These are phyloP conservation scores for Tenebrio molitor DNA, from an alignment of 1,140 invertebrate genomes.

Conservation along the genomic window DNA sequence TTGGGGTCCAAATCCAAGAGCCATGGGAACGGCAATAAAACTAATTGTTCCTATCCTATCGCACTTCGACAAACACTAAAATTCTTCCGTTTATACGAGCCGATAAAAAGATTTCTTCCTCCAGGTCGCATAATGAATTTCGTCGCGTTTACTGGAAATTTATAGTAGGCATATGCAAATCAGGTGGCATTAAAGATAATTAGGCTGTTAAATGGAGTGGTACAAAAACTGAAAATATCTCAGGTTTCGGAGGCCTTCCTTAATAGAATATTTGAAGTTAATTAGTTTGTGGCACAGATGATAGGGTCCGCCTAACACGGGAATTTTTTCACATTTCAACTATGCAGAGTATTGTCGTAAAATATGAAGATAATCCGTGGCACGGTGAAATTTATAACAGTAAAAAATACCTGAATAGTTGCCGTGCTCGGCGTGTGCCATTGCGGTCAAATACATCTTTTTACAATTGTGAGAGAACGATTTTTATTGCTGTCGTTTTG, in stretches of 20 bases:
- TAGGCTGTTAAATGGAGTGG: conserved; percentile 38
- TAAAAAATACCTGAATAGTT: too few species aligned
- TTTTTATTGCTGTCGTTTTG: too few species aligned
- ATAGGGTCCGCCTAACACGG: too few species aligned
- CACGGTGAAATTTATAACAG: too few species aligned
- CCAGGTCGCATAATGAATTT: neutral
- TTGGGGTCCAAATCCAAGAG: neutral
- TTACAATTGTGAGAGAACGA: too few species aligned
- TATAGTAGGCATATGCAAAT: conserved; percentile 33
- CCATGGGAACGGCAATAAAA: conserved; percentile 19
- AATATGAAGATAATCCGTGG: too few species aligned
- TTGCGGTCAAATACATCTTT: too few species aligned
- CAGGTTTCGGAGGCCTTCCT: neutral
- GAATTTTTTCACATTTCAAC: too few species aligned
- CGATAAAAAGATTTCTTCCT: neutral
- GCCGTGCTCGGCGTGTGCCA: too few species aligned
- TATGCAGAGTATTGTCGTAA: too few species aligned
- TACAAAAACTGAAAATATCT: conserved; percentile 1
- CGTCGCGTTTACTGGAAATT: neutral
- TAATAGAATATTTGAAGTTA: neutral
- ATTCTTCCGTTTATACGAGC: neutral
- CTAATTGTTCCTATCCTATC: conserved; percentile 18
- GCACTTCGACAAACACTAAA: conserved; percentile 2
- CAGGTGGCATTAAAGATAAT: conserved; percentile 38
- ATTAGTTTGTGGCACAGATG: too few species aligned